Percentiles rank a stretch among this genome's conserved stretches.
phyloP scores from a whole-genome alignment of 2,797 vertebrate species.

The Gymnocypris eckloni region DNA sequence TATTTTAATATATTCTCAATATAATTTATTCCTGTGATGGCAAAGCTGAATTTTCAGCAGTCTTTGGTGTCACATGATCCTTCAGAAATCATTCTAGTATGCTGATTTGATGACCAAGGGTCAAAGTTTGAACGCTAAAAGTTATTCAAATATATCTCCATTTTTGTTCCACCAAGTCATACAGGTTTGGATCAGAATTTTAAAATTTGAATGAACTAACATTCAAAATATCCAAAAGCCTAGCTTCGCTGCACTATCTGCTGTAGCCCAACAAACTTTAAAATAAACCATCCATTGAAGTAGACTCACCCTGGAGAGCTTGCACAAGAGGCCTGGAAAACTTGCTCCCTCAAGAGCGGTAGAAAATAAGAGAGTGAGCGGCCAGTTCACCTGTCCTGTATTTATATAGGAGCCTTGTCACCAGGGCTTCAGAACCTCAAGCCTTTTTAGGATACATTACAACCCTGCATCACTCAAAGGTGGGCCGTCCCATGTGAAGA shows the following conservation, averaged over 20 bases:
- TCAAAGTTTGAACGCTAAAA: background rate
- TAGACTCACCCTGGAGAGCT: conserved; percentile 64
- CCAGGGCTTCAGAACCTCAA: conserved; percentile 49
- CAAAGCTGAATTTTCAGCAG: background rate
- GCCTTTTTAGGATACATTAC: conserved; percentile 70
- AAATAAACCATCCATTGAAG: conserved; percentile 33
- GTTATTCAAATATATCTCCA: background rate
- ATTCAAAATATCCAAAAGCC: background rate
- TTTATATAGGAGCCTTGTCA: conserved; percentile 59
- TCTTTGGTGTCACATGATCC: background rate
- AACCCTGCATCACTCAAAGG: conserved; percentile 56
- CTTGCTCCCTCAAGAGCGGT: conserved; percentile 62
- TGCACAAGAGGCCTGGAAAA: conserved; percentile 58
- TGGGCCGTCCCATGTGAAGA: conserved; percentile 54
- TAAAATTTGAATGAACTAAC: background rate
- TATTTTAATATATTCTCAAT: background rate
- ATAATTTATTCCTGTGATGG: background rate
- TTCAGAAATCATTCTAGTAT: background rate
- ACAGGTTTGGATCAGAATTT: background rate
- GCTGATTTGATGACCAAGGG: background rate
- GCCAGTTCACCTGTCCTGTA: conserved; percentile 60
- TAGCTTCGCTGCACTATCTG: background rate
- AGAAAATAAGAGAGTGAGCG: conserved; percentile 46
- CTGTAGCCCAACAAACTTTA: conserved; percentile 9
- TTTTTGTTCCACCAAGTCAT: background rate